These are phyloP conservation scores for Neoitamus cyanurus DNA, from an alignment of 2,888 invertebrate species.

Conservation along the genomic window DNA sequence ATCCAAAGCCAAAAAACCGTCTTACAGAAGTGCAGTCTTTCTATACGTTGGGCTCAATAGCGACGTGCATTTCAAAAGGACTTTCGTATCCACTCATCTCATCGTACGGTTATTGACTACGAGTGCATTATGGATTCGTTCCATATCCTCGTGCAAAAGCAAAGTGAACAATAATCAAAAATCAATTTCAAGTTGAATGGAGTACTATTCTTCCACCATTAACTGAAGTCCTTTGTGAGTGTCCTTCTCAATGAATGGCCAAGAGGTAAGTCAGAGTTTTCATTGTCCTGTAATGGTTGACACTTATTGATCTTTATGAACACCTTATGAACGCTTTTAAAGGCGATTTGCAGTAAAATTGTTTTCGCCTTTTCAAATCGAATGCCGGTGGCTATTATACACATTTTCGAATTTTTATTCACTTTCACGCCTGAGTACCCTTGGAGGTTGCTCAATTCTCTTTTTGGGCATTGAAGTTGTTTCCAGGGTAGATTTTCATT, in stretches of 20 bases:
- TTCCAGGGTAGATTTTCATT: not conserved
- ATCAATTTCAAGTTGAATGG: conserved; percentile 57
- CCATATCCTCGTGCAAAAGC: not conserved
- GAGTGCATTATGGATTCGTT: not conserved
- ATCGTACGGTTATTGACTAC: not conserved
- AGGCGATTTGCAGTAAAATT: conserved; percentile 54
- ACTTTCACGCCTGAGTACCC: not conserved
- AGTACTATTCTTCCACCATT: conserved; percentile 56
- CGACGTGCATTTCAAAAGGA: not conserved
- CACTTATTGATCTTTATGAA: conserved; percentile 55
- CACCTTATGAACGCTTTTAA: conserved; percentile 55
- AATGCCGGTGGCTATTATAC: conserved; percentile 18
- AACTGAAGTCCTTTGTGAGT: conserved; percentile 53
- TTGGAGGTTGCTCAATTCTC: not conserved
- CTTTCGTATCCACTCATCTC: not conserved
- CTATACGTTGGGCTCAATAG: not conserved
- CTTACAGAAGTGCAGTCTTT: not conserved
- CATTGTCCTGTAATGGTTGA: conserved; percentile 46
- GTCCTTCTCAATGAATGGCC: conserved; percentile 9
- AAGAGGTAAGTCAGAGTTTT: conserved; percentile 31
- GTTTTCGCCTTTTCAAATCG: not conserved
- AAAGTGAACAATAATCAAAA: conserved; percentile 57
- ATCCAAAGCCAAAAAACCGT: not conserved
- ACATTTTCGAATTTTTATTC: not conserved
- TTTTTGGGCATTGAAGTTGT: not conserved